A percentile compares a stretch with the other conserved stretches of the same genome.
Conservation (phyloP, 2,888 invertebrate genomes). For the Napeogenes inachia region DNA sequence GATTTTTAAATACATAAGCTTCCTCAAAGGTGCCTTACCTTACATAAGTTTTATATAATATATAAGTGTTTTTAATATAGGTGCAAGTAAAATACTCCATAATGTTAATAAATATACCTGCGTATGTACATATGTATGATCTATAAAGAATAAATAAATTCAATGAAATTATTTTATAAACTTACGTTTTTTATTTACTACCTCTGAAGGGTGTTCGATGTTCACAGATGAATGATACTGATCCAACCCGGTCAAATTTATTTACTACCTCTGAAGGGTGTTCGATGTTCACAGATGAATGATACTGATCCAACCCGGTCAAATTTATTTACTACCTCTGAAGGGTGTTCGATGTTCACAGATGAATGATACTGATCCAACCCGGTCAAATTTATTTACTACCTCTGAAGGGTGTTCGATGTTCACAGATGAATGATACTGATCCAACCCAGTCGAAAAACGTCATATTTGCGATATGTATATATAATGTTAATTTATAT, state of each 20-base stretch:
- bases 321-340: conserved; percentile 25
- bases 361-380: no score
- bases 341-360: no score
- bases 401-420: not conserved
- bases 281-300: no score
- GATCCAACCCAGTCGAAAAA: no score
- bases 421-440: no score
- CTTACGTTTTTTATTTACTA: conserved; percentile 44
- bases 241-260: conserved; percentile 20
- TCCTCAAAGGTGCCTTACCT: conserved; percentile 69
- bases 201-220: not conserved
- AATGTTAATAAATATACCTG: conserved; percentile 54
- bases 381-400: conserved; percentile 24
- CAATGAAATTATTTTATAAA: conserved; percentile 75
- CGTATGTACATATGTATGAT: conserved; percentile 69
- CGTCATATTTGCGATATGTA: no score
- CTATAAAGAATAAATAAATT: conserved; percentile 64
- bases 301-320: no score
- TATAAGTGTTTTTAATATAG: conserved; percentile 41
- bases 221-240: no score
- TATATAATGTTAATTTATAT: no score
- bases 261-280: conserved; percentile 2
- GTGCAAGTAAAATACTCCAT: conserved; percentile 70
- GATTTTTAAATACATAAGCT: conserved; percentile 46
- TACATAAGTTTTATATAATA: conserved; percentile 36